phyloP scores from a whole-genome alignment of 2,113 vertebrate genomes.

The Lampris megalopsis region DNA sequence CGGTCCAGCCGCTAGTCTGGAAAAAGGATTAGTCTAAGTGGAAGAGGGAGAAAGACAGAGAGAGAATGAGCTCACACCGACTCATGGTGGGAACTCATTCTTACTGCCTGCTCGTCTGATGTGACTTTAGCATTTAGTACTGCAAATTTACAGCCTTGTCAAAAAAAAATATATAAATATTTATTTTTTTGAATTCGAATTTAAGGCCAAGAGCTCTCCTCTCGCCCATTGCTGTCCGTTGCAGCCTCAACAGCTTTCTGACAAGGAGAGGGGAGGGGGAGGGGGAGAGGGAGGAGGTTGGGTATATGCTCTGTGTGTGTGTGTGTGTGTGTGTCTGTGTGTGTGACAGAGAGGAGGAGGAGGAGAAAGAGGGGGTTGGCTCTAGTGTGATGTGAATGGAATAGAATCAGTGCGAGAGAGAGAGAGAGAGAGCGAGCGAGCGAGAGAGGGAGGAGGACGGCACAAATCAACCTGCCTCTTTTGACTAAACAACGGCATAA shows the following conservation, averaged over 20 bases:
- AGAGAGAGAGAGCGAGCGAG: slow-evolving; percentile 56
- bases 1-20: slow-evolving; percentile 48
- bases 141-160: slow-evolving; percentile 12
- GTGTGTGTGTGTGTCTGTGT: slow-evolving; percentile 26
- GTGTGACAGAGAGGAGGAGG: slow-evolving; percentile 36
- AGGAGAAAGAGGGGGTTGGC: slow-evolving; percentile 78
- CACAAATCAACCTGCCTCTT: slow-evolving; percentile 83
- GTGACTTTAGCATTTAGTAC: not conserved
- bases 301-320: slow-evolving; percentile 31
- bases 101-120: not conserved
- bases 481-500: slow-evolving; percentile 74
- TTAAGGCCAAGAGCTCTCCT: slow-evolving; percentile 55
- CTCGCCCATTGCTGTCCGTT: slow-evolving; percentile 49
- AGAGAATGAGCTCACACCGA: not conserved
- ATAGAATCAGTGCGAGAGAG: slow-evolving; percentile 72
- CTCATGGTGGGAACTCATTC: not conserved
- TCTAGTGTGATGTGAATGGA: slow-evolving; percentile 84
- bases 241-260: slow-evolving; percentile 69
- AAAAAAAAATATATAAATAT: not conserved
- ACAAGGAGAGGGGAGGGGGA: slow-evolving; percentile 56
- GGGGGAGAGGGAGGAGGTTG: slow-evolving; percentile 38
- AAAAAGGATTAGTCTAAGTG: slow-evolving; percentile 43
- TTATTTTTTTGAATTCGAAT: slow-evolving; percentile 16
- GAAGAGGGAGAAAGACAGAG: slow-evolving; percentile 19
- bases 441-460: slow-evolving; percentile 59